A percentile compares a stretch with the other conserved stretches of the same genome.
Conservation (phyloP, 1,140 invertebrate species). For the Hylaeus anthracinus region DNA sequence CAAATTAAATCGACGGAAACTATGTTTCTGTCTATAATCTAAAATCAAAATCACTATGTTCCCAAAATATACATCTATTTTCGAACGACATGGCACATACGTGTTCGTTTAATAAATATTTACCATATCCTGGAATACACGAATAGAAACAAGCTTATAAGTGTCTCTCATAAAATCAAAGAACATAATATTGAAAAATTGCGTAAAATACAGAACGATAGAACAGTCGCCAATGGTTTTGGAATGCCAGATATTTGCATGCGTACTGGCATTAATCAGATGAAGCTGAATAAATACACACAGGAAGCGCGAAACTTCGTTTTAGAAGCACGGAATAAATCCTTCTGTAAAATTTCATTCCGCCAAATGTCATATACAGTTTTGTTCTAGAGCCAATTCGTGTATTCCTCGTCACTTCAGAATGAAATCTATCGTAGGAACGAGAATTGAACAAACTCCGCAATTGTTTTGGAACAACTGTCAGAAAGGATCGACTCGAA, state of each 20-base stretch:
- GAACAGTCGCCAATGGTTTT: not conserved
- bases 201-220: not conserved
- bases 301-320: constrained; percentile 36
- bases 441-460: not conserved
- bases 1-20: not conserved
- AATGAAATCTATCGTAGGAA: constrained; percentile 4
- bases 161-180: too few relatives aligned
- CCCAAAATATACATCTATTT: not conserved
- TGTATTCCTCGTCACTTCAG: constrained; percentile 3
- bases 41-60: not conserved
- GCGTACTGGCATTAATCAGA: constrained; percentile 31
- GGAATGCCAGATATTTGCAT: constrained; percentile 24
- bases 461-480: not conserved
- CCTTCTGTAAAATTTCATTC: constrained; percentile 9
- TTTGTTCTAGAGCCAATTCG: not conserved
- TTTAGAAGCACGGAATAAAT: constrained; percentile 29
- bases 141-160: not conserved
- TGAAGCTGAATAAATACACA: constrained; percentile 50
- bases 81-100: not conserved
- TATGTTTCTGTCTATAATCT: not conserved
- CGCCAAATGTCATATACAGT: not conserved
- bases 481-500: not conserved
- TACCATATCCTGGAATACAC: not conserved
- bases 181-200: not conserved
- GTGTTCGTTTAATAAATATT: not conserved